Evolutionary conservation across 2,113 vertebrate species (phyloP), one percentile per base, ranked within the genome.

Genomic region (Vanacampus margaritifer): DNA sequence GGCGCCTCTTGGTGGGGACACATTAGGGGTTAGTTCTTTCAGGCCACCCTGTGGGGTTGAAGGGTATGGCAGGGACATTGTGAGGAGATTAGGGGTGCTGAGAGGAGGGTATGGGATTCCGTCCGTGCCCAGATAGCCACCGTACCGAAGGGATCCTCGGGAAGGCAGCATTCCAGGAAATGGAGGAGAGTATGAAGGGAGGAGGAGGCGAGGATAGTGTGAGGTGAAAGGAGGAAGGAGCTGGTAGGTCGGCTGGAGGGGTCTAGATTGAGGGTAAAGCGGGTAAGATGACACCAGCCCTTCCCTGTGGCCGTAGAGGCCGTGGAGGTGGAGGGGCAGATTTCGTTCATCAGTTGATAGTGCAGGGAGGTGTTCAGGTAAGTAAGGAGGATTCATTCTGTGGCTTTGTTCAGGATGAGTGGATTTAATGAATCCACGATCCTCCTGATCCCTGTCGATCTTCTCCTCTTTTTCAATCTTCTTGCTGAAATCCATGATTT

Each of bases 401-500:
- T 80, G 56, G 41, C 24, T 76, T 36, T 53, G 73, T 3, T 79
- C 67, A 0, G 64, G 62, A 9, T 72, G 71, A 51, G 71, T 68
- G 1, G 85, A 81, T 8, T 68, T 56, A 41, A 64, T 36, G 23
- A 57, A 46, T 21, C 17, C 71, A 14, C 28, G 35, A 10, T 71
- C 63, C 28, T 84, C 72, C 13, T 48, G 32, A 24, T 69, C 73
- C 32, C 57, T 26, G 10, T 61, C 23, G 0, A 12, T 53, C 46
- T 35, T 62, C 41, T 74, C 75, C 23, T 82, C 66, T 37, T 79
- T 75, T 78, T 79, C 79, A 19, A 79, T 67, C 75, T 85, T 90
- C 59, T 64, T 86, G 71, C 85, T 91, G 78, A 89, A 89, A 65
- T 92, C 90, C 87, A 88, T 69, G 19, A 89, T 80, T 58, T 91